These are phyloP conservation scores for Ooceraea biroi DNA, from an alignment of 1,140 invertebrate genomes.

Conservation along the genomic window DNA sequence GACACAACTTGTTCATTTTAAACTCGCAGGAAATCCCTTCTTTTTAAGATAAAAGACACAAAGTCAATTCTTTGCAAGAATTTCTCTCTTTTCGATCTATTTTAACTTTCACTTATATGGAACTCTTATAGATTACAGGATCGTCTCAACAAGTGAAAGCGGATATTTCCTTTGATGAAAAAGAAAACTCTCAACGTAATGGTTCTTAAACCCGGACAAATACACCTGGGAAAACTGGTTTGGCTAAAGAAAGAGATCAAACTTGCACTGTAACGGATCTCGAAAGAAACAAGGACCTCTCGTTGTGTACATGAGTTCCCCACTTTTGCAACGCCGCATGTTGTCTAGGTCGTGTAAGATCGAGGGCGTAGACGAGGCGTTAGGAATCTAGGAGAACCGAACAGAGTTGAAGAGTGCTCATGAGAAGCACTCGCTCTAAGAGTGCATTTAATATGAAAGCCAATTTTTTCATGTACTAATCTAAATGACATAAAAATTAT, in stretches of 20 bases:
- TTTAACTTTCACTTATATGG: not conserved
- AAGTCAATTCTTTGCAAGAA: not conserved
- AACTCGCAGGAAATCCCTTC: not conserved
- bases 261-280: not conserved
- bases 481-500: not conserved
- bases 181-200: not conserved
- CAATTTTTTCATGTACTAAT: no score
- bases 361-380: slow-evolving; percentile 48
- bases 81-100: not conserved
- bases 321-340: slow-evolving; percentile 29
- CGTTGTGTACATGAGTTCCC: not conserved
- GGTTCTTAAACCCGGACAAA: not conserved
- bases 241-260: not conserved
- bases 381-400: slow-evolving; percentile 48
- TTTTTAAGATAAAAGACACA: not conserved
- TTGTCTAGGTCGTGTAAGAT: slow-evolving; percentile 72
- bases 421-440: slow-evolving; percentile 50
- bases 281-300: not conserved
- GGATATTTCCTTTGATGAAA: not conserved
- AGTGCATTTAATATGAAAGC: not conserved
- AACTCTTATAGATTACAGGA: not conserved
- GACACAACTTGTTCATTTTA: not conserved
- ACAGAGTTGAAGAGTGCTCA: slow-evolving; percentile 11
- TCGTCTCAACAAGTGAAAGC: not conserved
- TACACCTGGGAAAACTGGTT: not conserved